Evolutionary conservation across 2,113 vertebrate genomes (phyloP), one percentile per base, ranked within the genome.

Genomic region (Alouatta palliata): DNA sequence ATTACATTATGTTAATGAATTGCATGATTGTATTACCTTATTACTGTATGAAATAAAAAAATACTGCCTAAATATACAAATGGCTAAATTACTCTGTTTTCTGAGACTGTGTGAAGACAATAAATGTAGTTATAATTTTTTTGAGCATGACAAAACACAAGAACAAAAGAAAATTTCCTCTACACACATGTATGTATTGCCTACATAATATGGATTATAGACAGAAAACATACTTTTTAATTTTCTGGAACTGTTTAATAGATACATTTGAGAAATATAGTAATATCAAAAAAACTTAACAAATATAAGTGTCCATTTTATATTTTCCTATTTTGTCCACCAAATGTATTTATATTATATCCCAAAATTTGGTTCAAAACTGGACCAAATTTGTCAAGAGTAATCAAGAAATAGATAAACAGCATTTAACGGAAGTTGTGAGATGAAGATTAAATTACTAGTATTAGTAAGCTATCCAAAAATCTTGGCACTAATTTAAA

Each of bases 41-140:
- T 94, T 96, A 87, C 5, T 80, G 3, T 8, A 66, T 75, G 4
- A 8, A 95, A 77, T 84, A 43, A 90, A 92, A 95, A 81, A 70
- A 14, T 89, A 82, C 91, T 96, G 47, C 21, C 82, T 8, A 90
- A 93, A 93, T 68, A 93, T 71, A 5, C 37, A 61, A 80, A 32
- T 91, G 64, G 16, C 16, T 90, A 82, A 91, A 83, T 87, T 89
- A 11, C 9, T 77, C 8, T 92, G 8, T 76, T 95, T 95, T 90
- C 64, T 90, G 70, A 92, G 19, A 23, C n/a, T 94, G 32, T 45
- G 0, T 90, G 19, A 94, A 70, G 79, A 79, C 8, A 79, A 40
- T 45, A 54, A 3, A 52, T 49, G 58, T 37, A 81, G 87, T 84
- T 73, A 23, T 87, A 1, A 32, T 91, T 84, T 37, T 89, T 89